Conservation (phyloP, 2,113 vertebrate genomes). For the Eupsittula cactorum region DNA sequence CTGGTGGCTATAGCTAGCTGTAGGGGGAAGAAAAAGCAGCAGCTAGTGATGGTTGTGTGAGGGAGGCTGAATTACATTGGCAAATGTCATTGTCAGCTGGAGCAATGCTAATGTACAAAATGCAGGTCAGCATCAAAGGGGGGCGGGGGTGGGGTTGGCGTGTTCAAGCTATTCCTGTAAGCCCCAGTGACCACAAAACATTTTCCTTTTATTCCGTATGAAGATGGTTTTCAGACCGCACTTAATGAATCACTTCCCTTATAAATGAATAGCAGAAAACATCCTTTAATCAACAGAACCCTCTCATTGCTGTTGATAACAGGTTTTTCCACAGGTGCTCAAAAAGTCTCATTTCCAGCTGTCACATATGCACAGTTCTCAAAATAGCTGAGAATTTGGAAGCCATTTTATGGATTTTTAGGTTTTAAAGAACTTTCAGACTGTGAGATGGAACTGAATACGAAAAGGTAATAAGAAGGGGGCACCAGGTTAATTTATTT, state of each 20-base stretch:
- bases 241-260: conserved; percentile 4
- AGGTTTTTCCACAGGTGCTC: not conserved
- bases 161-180: not conserved
- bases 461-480: not conserved
- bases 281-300: conserved; percentile 1
- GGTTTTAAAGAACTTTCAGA: not conserved
- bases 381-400: conserved; percentile 6
- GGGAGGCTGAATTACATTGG: not conserved
- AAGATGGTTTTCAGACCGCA: not conserved
- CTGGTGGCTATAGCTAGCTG: not conserved
- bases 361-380: not conserved
- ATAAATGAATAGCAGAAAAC: not conserved
- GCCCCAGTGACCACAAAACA: not conserved
- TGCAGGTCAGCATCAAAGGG: not conserved
- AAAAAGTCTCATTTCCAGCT: not conserved
- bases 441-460: not conserved
- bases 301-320: not conserved
- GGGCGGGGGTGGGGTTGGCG: not conserved
- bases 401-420: not conserved
- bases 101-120: not conserved
- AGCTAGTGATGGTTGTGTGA: not conserved
- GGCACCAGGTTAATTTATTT: not conserved
- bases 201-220: not conserved
- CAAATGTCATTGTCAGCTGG: not conserved
- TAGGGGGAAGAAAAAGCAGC: not conserved